These are phyloP conservation scores for Beris chalybata DNA, from an alignment of 2,888 invertebrate genomes.

Conservation along the genomic window DNA sequence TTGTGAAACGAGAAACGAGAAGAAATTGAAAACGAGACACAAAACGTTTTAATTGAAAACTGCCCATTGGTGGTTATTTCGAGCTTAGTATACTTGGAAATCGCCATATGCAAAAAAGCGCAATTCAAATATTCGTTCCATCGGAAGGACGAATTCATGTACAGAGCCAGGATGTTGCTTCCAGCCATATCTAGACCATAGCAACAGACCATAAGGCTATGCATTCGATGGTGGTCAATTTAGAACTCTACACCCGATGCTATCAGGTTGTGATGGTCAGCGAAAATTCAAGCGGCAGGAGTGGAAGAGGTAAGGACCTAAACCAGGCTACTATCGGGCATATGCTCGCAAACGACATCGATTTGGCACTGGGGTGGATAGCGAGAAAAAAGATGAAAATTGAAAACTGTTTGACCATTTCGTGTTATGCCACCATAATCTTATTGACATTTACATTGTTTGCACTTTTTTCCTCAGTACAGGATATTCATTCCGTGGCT, in stretches of 20 bases:
- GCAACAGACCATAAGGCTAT: too few relatives aligned
- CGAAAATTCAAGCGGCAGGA: too few relatives aligned
- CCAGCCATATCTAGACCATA: too few relatives aligned
- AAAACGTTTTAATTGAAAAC: conserved; percentile 22
- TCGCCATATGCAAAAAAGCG: conserved; percentile 4
- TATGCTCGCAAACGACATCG: background rate
- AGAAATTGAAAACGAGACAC: too few relatives aligned
- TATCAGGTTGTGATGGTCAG: too few relatives aligned
- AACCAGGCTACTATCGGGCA: background rate
- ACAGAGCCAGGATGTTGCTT: too few relatives aligned
- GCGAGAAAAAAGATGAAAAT: conserved; percentile 28
- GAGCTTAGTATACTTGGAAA: conserved; percentile 22
- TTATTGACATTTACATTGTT: conserved; percentile 39
- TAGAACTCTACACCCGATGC: too few relatives aligned
- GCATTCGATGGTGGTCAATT: too few relatives aligned
- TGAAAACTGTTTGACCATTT: conserved; percentile 33
- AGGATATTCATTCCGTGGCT: background rate
- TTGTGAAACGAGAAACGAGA: too few relatives aligned
- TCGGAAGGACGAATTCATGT: background rate
- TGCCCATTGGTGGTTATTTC: conserved; percentile 20
- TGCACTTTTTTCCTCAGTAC: conserved; percentile 25
- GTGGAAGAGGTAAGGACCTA: background rate
- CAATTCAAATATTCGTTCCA: conserved; percentile 8
- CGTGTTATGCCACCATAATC: conserved; percentile 35
- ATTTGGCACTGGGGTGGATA: too few relatives aligned